Evolutionary conservation across 1,140 invertebrate genomes (phyloP).

Genomic region (Drosophila rufa): DNA sequence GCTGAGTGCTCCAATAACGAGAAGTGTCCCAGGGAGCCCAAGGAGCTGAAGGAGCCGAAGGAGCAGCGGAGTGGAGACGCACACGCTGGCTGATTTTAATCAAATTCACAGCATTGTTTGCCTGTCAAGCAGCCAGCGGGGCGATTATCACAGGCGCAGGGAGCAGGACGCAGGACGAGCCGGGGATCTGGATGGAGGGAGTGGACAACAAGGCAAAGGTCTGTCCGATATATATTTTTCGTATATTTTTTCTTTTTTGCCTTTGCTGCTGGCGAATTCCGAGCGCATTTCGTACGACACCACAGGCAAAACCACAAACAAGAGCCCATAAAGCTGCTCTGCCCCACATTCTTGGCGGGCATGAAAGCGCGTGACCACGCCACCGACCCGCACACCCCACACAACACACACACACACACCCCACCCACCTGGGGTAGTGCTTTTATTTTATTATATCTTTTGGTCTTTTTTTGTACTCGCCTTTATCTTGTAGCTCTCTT

Average conservation of each 20-base stretch:
- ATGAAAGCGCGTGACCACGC: constrained; percentile 69
- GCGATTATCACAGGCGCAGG: constrained; percentile 77
- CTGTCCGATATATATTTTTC: constrained; percentile 42
- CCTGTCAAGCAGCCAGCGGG: constrained; percentile 73
- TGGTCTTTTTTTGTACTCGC: constrained; percentile 48
- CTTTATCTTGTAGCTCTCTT: constrained; percentile 58
- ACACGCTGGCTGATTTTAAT: constrained; percentile 83
- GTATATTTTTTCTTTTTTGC: constrained; percentile 18
- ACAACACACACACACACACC: constrained; percentile 11
- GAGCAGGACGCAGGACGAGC: constrained; percentile 51
- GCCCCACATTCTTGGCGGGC: constrained; percentile 59
- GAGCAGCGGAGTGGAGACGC: constrained; percentile 63
- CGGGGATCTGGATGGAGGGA: constrained; percentile 39
- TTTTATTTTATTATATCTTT: constrained; percentile 44
- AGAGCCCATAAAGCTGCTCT: constrained; percentile 53
- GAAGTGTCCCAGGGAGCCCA: constrained; percentile 51
- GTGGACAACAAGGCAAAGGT: constrained; percentile 53
- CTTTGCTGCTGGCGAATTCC: constrained; percentile 71
- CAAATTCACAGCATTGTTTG: constrained; percentile 85
- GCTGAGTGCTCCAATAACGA: constrained; percentile 51
- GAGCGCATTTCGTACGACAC: constrained; percentile 80
- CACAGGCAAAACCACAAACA: constrained; percentile 68
- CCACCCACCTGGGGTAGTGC: constrained; percentile 37
- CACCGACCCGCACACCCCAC: constrained; percentile 7
- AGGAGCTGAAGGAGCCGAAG: constrained; percentile 52